Percentiles rank a stretch among this genome's conserved stretches.
These are phyloP conservation scores for Crotalus tigris DNA, from an alignment of 2,113 vertebrate species.

Conservation along the genomic window DNA sequence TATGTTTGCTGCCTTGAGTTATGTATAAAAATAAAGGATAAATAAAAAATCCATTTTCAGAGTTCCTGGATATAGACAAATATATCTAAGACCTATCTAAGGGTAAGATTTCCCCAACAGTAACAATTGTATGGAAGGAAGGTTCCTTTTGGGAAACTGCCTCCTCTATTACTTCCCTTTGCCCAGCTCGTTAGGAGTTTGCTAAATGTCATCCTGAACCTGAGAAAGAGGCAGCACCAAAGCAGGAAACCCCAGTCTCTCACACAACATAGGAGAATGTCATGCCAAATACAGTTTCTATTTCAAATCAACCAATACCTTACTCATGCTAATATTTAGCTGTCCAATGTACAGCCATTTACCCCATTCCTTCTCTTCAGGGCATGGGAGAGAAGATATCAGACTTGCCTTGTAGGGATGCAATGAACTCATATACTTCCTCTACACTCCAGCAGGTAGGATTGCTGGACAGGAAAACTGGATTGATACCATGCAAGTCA, in stretches of 20 bases:
- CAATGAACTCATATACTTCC: slow-evolving; percentile 94
- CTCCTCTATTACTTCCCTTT: background rate
- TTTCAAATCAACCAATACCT: background rate
- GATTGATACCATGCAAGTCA: slow-evolving; percentile 82
- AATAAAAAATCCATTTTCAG: background rate
- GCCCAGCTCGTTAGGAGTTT: background rate
- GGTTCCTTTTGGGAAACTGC: background rate
- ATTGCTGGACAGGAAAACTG: slow-evolving; percentile 84
- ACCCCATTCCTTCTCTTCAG: background rate
- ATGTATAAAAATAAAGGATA: background rate
- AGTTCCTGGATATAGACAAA: background rate
- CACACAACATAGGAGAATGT: background rate
- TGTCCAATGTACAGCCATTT: background rate
- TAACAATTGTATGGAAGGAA: background rate
- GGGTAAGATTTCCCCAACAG: background rate
- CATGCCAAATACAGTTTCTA: background rate
- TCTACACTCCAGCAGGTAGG: slow-evolving; percentile 93
- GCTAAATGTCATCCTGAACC: background rate
- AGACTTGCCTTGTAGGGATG: slow-evolving; percentile 88
- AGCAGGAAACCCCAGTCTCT: background rate
- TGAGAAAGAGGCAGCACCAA: background rate
- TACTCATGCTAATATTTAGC: background rate
- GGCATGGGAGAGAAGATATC: background rate
- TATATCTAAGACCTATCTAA: background rate
- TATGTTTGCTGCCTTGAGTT: background rate